phyloP scores from a whole-genome alignment of 92 coral and sea anemone species.

The Desmophyllum pertusum region DNA sequence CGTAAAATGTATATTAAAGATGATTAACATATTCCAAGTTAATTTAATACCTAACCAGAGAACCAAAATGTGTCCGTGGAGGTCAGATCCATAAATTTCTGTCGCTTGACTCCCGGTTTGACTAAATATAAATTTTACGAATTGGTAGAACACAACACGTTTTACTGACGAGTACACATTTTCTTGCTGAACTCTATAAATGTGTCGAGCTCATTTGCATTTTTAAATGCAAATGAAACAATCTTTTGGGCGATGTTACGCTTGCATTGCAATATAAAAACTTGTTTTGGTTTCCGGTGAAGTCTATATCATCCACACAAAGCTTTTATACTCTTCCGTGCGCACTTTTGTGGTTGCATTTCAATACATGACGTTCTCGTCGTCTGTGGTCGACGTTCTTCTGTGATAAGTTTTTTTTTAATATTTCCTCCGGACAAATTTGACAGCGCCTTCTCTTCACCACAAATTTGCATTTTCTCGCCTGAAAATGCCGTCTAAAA shows the following conservation, averaged over 20 bases:
- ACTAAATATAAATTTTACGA: no score
- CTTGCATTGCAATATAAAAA: not conserved
- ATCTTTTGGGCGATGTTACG: constrained; percentile 2
- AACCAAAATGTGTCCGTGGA: no score
- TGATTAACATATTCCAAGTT: no score
- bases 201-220: constrained; percentile 16
- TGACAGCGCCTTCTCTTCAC: not conserved
- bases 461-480: constrained; percentile 22
- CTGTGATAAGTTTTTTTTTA: not conserved
- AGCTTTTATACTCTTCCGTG: not conserved
- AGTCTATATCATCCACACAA: not conserved
- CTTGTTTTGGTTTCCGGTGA: not conserved
- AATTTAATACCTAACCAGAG: no score
- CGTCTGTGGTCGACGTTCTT: not conserved
- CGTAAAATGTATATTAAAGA: no score
- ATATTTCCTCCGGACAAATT: not conserved
- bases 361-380: not conserved
- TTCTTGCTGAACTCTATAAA: not conserved
- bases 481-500: not conserved
- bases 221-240: not conserved
- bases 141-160: no score
- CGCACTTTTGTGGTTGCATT: not conserved
- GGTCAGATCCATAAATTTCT: no score
- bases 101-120: no score
- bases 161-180: not conserved